These are phyloP conservation scores for Amblyopsis rosae DNA, from an alignment of 2,113 vertebrate genomes.

Conservation along the genomic window DNA sequence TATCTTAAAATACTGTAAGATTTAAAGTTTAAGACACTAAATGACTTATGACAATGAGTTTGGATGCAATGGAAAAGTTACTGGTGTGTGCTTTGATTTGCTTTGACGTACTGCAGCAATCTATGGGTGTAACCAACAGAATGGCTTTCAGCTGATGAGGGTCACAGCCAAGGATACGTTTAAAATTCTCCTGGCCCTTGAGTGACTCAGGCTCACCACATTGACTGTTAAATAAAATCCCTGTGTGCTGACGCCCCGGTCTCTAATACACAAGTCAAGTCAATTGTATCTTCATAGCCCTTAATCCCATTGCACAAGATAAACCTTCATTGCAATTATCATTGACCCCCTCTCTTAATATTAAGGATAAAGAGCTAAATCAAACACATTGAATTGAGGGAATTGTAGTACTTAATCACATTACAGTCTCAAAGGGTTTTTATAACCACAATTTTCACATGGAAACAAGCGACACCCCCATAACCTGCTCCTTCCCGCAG, in stretches of 20 bases:
- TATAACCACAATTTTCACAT: no score
- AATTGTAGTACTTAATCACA: no score
- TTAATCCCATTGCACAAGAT: no score
- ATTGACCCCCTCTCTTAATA: no score
- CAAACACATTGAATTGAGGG: no score
- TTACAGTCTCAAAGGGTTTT: no score
- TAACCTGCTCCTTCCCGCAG: slow-evolving; percentile 52
- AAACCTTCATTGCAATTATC: no score
- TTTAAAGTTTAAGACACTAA: slow-evolving; percentile 24
- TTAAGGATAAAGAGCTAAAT: no score
- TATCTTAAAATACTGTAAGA: slow-evolving; percentile 6
- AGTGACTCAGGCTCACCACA: slow-evolving; percentile 31
- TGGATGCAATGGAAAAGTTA: slow-evolving; percentile 25
- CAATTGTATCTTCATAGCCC: no score
- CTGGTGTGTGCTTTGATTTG: slow-evolving; percentile 27
- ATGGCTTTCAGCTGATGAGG: slow-evolving; percentile 42
- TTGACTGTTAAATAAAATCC: slow-evolving; percentile 45
- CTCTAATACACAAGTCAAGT: background rate
- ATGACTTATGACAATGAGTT: slow-evolving; percentile 11
- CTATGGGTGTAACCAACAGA: slow-evolving; percentile 53
- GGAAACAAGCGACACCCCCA: no score
- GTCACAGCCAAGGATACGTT: slow-evolving; percentile 39
- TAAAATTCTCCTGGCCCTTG: slow-evolving; percentile 21
- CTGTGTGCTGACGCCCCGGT: slow-evolving; percentile 27
- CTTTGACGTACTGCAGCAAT: slow-evolving; percentile 44